phyloP scores from a whole-genome alignment of 2,113 vertebrate genomes.

The Ifrita kowaldi region DNA sequence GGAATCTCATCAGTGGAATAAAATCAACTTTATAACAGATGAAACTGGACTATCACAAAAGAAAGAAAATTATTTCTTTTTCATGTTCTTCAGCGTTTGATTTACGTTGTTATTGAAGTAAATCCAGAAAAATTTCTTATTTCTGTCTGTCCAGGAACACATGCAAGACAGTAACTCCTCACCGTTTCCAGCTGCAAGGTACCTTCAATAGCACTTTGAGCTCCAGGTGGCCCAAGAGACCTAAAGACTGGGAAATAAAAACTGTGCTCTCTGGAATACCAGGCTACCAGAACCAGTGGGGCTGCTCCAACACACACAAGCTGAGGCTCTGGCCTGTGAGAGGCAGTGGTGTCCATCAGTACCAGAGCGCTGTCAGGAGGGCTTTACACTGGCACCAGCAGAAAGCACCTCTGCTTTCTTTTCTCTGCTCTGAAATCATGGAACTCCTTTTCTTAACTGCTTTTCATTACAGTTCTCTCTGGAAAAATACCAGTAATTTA shows the following conservation, averaged over 20 bases:
- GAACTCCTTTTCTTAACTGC: conserved; percentile 6
- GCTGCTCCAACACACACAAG: not conserved
- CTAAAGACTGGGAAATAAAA: not conserved
- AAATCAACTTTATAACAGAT: not conserved
- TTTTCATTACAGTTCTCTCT: conserved; percentile 22
- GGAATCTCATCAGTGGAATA: not conserved
- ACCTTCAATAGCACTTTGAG: not conserved
- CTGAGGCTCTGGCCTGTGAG: not conserved
- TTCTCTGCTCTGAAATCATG: not conserved
- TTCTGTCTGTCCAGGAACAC: not conserved
- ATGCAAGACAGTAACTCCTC: not conserved
- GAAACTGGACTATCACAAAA: not conserved
- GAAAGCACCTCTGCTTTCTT: not conserved
- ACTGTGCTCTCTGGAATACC: not conserved
- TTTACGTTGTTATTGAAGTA: not conserved
- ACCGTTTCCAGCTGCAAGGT: not conserved
- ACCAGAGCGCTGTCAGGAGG: not conserved
- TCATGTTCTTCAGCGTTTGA: not conserved
- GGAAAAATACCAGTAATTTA: conserved; percentile 70
- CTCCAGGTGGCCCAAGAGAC: not conserved
- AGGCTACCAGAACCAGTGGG: not conserved
- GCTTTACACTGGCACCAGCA: not conserved
- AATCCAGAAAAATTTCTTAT: not conserved
- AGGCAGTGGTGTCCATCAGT: not conserved
- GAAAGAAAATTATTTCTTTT: not conserved